Base-by-base conservation (phyloP, 2,797 vertebrate genomes). In the Monodelphis domestica region DNA sequence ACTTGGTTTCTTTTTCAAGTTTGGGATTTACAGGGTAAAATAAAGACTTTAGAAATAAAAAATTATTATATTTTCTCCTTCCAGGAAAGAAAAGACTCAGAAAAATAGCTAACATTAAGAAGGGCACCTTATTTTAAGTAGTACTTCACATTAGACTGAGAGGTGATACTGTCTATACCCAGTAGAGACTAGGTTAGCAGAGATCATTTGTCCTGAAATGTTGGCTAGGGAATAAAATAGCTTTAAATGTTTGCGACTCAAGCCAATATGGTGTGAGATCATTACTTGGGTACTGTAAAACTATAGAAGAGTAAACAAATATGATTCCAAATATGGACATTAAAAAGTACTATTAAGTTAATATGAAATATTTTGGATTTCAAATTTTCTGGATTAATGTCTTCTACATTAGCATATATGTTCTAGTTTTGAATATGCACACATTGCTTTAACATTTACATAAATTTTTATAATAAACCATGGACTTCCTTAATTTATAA, bases 61-160 rank as follows among this genome's bases (percentile, higher is more conserved):
- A 91, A 89, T 78, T 54, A 59, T 4, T 90, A 89, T 91, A n/a
- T 63, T 45, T 84, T 78, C 28, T 78, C 12, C 28, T 63, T 52
- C 38, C 94, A 89, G 15, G 54, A 90, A 89, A 93, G 17, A 87
- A 55, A 93, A 7, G 53, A 4, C 53, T 51, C 2, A 84, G 30
- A 93, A 93, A 0, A 50, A 52, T 24, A 54, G 38, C 53, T 96
- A 63, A 92, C 24, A 88, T 95, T 93, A 24, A 93, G 56, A 89
- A 63, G 45, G 92, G 90, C 78, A 29, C 12, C 4, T 57, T 3
- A 33, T 87, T 15, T 95, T 93, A 92, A 91, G 51, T 24, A 78
- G 56, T 57, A 57, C 10, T 57, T 57, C 9, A 17, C 9, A 24
- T 90, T 90, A 57, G 21, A 94, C 24, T 89, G 84, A 53, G 26